Evolutionary conservation across 2,888 invertebrate genomes (phyloP), one percentile per base, ranked within the genome.

Genomic region (Plemyria rubiginata): DNA sequence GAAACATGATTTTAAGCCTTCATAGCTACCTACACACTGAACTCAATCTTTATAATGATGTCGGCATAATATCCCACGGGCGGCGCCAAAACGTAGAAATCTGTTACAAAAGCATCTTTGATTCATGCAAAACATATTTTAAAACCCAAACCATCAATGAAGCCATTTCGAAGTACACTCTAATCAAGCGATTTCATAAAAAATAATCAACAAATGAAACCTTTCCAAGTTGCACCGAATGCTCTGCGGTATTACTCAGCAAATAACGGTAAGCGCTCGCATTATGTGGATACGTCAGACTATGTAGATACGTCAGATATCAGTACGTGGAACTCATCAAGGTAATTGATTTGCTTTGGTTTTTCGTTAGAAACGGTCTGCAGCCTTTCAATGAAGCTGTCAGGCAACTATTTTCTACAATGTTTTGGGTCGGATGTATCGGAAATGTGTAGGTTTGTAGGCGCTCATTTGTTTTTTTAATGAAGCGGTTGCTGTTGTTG

Each of bases 271-370:
- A 41, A 60, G 16, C 56, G 56, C 22, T 56, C 38, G 86, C 88
- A 88, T 90, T 87, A 87, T 86, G 85, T 85, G 81, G 84, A 84
- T 87, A 86, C 86, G 86, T 88, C 89, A 87, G 87, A n/a, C 86
- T 82, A 87, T 88, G 45, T 16, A 11, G 16, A 11, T 16, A 43
- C 13, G 15, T 13, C 43, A 43, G 13, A 15, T 15, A 45, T 45
- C 7, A 9, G 13, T 16, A 45, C 87, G 81, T 81, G 79, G 75
- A 85, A 87, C 90, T 92, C 89, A 92, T 92, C 90, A 90, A 81
- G 87, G 85, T 91, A 92, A 92, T 91, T 92, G 90, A 92, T 91
- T 90, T 85, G 89, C 87, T 90, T 87, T 84, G 85, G 89, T 87
- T 90, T 87, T 85, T 87, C 85, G 82, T 83, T 84, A 84, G 85